These are phyloP conservation scores for Semibalanus balanoides DNA, from an alignment of 1,140 invertebrate species.

Conservation along the genomic window DNA sequence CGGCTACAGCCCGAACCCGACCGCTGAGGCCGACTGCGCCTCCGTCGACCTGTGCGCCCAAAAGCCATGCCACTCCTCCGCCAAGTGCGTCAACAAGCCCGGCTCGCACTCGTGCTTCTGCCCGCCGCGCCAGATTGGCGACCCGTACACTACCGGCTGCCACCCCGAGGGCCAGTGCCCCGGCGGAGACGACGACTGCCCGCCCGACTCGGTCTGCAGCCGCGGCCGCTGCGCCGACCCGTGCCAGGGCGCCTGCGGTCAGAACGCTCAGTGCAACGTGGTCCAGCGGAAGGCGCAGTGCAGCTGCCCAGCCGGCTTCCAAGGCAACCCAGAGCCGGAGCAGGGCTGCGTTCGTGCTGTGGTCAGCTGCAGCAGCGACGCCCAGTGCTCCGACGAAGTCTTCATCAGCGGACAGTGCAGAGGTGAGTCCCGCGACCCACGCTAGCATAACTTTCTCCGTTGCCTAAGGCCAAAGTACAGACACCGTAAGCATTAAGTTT, in stretches of 20 bases:
- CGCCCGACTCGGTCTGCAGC: constrained; percentile 52
- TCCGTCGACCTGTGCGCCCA: constrained; percentile 42
- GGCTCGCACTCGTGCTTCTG: constrained; percentile 23
- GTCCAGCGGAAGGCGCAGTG: constrained; percentile 49
- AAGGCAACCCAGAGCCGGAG: constrained; percentile 38
- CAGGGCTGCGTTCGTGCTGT: constrained; percentile 55
- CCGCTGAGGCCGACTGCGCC: constrained; percentile 59
- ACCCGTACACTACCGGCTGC: constrained; percentile 56
- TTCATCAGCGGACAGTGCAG: constrained; percentile 71
- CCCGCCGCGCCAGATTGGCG: constrained; percentile 49
- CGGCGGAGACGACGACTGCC: constrained; percentile 57
- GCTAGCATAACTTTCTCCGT: too few relatives aligned
- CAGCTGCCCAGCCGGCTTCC: constrained; percentile 59
- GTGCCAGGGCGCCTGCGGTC: constrained; percentile 62
- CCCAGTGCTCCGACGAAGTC: constrained; percentile 56
- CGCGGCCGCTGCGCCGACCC: constrained; percentile 56
- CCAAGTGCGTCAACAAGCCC: constrained; percentile 49
- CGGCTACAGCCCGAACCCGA: constrained; percentile 59
- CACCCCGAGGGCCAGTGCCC: constrained; percentile 52
- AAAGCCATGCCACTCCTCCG: constrained; percentile 63
- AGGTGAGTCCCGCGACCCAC: constrained; percentile 28
- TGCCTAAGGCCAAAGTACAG: too few relatives aligned
- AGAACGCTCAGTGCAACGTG: constrained; percentile 59
- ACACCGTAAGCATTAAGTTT: too few relatives aligned
- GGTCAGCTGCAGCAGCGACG: constrained; percentile 47